phyloP scores from a whole-genome alignment of 2,888 invertebrate genomes.

The Trachelus tabidus region DNA sequence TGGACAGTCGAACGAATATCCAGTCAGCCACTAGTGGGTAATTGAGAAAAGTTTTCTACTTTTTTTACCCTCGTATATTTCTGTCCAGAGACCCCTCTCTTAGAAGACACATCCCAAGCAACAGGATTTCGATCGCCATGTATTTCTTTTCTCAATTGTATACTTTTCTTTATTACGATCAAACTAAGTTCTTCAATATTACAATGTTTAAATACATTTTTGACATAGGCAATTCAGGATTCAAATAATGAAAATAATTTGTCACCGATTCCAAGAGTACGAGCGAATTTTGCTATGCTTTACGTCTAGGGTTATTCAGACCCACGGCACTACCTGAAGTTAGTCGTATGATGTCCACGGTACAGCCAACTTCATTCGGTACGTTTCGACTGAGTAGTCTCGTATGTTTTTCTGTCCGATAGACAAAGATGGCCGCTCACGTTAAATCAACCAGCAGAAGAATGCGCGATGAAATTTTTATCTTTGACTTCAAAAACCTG shows the following conservation, averaged over 20 bases:
- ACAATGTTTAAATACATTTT: background rate
- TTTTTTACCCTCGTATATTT: background rate
- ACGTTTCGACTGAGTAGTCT: background rate
- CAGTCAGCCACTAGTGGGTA: constrained; percentile 18
- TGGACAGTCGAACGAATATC: background rate
- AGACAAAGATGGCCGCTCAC: background rate
- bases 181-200: background rate
- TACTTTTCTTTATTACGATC: background rate
- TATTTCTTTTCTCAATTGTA: background rate
- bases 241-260: background rate
- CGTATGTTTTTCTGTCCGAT: background rate
- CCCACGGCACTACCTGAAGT: background rate
- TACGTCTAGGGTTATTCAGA: background rate
- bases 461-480: constrained; percentile 11
- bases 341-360: too few relatives aligned
- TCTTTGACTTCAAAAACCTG: constrained; percentile 12
- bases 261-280: background rate
- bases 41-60: constrained; percentile 21
- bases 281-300: background rate
- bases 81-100: background rate
- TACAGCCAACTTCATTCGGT: too few relatives aligned
- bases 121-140: background rate
- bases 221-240: background rate
- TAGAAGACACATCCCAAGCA: background rate
- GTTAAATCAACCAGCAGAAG: background rate